Evolutionary conservation across 2,888 invertebrate genomes (phyloP).

Genomic region (Esperia sulphurella): DNA sequence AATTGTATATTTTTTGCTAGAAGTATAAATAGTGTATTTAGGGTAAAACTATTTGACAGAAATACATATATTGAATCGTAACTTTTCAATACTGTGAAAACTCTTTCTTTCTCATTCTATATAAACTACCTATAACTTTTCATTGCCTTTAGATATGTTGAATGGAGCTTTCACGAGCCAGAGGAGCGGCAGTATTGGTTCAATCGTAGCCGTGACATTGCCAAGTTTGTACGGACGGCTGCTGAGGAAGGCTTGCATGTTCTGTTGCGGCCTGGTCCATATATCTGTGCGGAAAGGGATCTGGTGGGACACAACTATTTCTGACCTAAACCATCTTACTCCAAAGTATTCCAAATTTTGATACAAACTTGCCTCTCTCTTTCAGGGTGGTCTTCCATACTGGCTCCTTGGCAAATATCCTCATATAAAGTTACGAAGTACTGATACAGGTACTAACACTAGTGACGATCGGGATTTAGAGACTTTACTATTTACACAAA

Average conservation of each 20-base stretch:
- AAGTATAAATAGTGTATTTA: too few species aligned
- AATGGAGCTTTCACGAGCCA: conserved; percentile 94
- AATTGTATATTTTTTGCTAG: too few species aligned
- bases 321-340: too few species aligned
- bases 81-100: too few species aligned
- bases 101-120: too few species aligned
- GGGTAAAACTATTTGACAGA: too few species aligned
- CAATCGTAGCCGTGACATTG: conserved; percentile 83
- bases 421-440: conserved; percentile 81
- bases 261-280: conserved; percentile 92
- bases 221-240: conserved; percentile 84
- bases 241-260: conserved; percentile 88
- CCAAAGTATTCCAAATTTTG: too few species aligned
- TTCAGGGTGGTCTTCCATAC: conserved; percentile 88
- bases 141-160: conserved; percentile 82
- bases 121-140: too few species aligned
- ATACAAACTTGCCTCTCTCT: too few species aligned
- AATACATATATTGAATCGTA: too few species aligned
- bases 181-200: conserved; percentile 82
- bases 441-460: conserved; percentile 74
- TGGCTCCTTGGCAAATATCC: conserved; percentile 86
- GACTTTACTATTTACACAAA: too few species aligned
- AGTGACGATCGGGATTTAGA: too few species aligned
- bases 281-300: conserved; percentile 95
- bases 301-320: conserved; percentile 46